A percentile compares a stretch with the other conserved stretches of the same genome.
These are phyloP conservation scores for Drosophila repletoides DNA, from an alignment of 1,140 invertebrate genomes.

Conservation along the genomic window DNA sequence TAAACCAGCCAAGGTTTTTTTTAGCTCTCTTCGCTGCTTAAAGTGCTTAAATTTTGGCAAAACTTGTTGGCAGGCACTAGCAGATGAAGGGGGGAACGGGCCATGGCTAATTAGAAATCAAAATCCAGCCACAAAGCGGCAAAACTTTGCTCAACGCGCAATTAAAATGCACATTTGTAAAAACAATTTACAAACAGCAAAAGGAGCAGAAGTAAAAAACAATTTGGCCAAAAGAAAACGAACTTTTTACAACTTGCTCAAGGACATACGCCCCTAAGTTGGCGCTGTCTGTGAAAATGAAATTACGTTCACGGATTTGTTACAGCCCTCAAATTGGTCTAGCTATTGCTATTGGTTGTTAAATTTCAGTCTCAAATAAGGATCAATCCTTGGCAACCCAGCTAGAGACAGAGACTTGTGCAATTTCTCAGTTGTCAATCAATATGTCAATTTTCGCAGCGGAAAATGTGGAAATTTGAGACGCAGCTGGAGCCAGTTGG, in stretches of 20 bases:
- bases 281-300: not conserved
- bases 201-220: not conserved
- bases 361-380: constrained; percentile 13
- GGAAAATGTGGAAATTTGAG: constrained; percentile 26
- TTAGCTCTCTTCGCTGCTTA: constrained; percentile 20
- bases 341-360: not conserved
- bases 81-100: not conserved
- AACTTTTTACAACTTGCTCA: constrained; percentile 42
- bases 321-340: not conserved
- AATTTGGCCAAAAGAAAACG: constrained; percentile 20
- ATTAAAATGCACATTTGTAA: constrained; percentile 63
- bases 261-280: constrained; percentile 37
- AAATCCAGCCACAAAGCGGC: constrained; percentile 58
- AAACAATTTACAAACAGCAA: constrained; percentile 63
- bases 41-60: constrained; percentile 16
- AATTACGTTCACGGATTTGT: constrained; percentile 4
- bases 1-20: constrained; percentile 3
- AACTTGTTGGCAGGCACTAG: too few species aligned
- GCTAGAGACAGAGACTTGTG: not conserved
- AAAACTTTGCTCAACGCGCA: constrained; percentile 54
- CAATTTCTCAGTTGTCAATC: constrained; percentile 79
- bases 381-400: constrained; percentile 10
- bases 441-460: constrained; percentile 64
- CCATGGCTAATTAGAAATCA: constrained; percentile 75
- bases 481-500: constrained; percentile 53